Evolutionary conservation across 2,888 invertebrate genomes (phyloP), one percentile per base, ranked within the genome.

Genomic region (Aproaerema taeniolella): DNA sequence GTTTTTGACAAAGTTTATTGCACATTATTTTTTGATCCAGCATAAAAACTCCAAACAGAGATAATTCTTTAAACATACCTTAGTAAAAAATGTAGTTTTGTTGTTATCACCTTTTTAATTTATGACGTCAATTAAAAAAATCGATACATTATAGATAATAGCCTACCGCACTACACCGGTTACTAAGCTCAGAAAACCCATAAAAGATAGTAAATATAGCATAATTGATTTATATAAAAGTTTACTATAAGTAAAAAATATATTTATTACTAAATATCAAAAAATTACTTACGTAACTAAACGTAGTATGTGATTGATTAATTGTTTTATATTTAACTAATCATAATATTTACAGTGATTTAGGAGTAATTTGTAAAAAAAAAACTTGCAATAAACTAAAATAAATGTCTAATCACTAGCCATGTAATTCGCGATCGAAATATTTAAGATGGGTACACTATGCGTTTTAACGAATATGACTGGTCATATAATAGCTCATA

Each of bases 331-430:
- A 53, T 51, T 43, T 50, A 53, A 38, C 38, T 43, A 52, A 50
- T 56, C 57, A 46, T 51, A 53, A 66, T 77, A 81, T 81, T 66
- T 79, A 82, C 81, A 80, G 43, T 49, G 54, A 54, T 54, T 56
- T 55, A 52, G 49, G 59, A 56, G 58, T 67, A 63, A 56, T 66
- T 67, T 67, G 60, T 68, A 67, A 64, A 60, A 61, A 67, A 35
- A 63, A 63, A 59, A 51, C 50, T 58, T 60, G 58, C 47, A 60
- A 70, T 78, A 74, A 61, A 51, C 77, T 81, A 81, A 72, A 60
- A 73, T 83, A 83, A 77, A 78, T 48, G 58, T 78, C 85, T 85
- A 85, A 82, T 86, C 85, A 86, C 85, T 86, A 86, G 85, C 85
- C 85, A 85, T 85, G 66, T 76, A 76, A 76, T 75, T 82, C 76